Base-by-base conservation (phyloP, 2,797 vertebrate genomes). In the Hephaestus fuliginosus region DNA sequence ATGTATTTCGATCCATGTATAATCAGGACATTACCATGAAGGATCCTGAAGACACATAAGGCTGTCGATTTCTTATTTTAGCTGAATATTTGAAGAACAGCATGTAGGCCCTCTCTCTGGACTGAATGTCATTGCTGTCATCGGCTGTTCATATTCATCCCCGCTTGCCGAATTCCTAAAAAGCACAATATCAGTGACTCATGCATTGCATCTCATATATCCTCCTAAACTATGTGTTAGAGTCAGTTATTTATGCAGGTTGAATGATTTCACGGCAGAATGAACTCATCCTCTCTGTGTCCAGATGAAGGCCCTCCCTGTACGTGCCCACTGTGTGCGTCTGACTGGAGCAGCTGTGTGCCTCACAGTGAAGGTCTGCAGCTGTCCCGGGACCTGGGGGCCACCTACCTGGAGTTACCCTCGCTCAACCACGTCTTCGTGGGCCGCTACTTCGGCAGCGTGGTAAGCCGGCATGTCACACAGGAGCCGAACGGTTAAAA, bases 341-440 rank as follows among this genome's bases (percentile, higher is more conserved):
- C 96, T 0, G 98, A 99, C 94, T 96, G 97, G 93, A 97, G 97
- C 83, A 97, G 95, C 92, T 98, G 96, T 53, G 97, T 99, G 64
- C 97, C 97, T 51, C 95, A 97, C 48, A 96, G 95, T 0, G 98
- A 99, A 87, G 98, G 98, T 5, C 96, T 97, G 76, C 97, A 98
- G 76, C 96, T 99, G 74, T 97, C 98, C 18, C 96, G 97, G 86
- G 97, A 99, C 68, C 94, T 99, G 1, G 97, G 97, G 75, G 98
- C 97, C 33, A 98, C 98, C 15, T 99, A 98, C 81, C 94, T 99
- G 43, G 98, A 99, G 61, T 78, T 99, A 49, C 97, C 97, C 52
- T 95, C 96, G 3, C 97, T 99, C n/a, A 97, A 97, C 88, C 97
- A 98, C 77, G 97, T 98, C 91, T 98, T 98, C 44, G 95, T 98